Evolutionary conservation across 2,888 invertebrate species (phyloP).

Genomic region (Erebia ligea): DNA sequence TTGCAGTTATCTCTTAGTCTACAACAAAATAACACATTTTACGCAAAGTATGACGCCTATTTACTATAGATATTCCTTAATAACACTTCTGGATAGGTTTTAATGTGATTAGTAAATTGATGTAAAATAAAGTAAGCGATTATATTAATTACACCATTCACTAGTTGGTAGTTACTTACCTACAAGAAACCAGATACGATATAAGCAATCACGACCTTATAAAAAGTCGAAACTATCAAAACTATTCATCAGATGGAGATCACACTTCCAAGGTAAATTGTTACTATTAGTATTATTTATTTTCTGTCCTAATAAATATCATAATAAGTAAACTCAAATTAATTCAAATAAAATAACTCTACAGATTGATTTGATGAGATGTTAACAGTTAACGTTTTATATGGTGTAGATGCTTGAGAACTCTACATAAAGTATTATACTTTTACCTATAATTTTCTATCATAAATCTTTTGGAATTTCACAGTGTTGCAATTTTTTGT

Average conservation of each 20-base stretch:
- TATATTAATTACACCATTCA: slow-evolving; percentile 7
- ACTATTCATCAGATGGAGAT: slow-evolving; percentile 17
- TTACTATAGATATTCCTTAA: not conserved
- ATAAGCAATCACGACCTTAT: slow-evolving; percentile 1
- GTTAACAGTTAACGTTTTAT: no score
- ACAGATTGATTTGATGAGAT: no score
- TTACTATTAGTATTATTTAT: not conserved
- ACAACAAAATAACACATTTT: no score
- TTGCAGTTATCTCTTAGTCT: no score
- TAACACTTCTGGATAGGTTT: not conserved
- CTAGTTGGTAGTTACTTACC: not conserved
- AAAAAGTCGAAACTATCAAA: not conserved
- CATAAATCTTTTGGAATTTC: no score
- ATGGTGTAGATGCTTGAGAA: no score
- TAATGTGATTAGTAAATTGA: not conserved
- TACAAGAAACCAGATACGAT: not conserved
- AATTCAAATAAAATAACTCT: no score
- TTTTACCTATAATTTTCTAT: no score
- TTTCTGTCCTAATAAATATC: not conserved
- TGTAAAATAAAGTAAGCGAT: not conserved
- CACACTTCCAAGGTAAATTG: slow-evolving; percentile 20
- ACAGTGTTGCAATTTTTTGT: no score
- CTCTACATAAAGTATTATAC: no score
- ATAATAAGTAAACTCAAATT: no score
- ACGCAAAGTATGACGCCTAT: no score